Base-by-base conservation (phyloP, 2,113 vertebrate species). In the Microtus pennsylvanicus region DNA sequence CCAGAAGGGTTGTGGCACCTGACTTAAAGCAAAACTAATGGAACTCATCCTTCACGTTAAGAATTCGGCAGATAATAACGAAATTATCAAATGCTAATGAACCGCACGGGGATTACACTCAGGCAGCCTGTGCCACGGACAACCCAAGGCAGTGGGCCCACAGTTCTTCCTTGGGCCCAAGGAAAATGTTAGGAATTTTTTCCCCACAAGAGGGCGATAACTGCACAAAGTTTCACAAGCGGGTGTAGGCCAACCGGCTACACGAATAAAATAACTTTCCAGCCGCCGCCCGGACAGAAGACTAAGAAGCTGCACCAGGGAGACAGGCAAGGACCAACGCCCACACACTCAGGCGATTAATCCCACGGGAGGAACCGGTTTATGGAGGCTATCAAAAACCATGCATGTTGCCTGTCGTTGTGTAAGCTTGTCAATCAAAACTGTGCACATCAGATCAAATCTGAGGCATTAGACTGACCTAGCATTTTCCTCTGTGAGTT, bases 121-220 rank as follows among this genome's bases (percentile, higher is more conserved):
- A 96, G 87, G 65, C 50, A 13, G 3, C 3, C 2, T 14, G 1
- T 13, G 19, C 24, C 1, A 7, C 2, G 4, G 58, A 87, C n/a
- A 47, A 5, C 63, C 47, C 61, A 38, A n/a, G 4, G 8, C 28
- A 24, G 38, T 12, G 1, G 7, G 38, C 1, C 21, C 5, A 65
- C 19, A 5, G 3, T 22, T 70, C 72, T 70, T 83, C 33, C 33
- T 16, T 38, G 14, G 5, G 26, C 13, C 4, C 0, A 6, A 50
- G 16, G 0, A 77, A 92, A 63, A 58, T 7, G 80, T 70, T 77
- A 75, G 21, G 50, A 61, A 42, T 42, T n/a, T 93, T 33, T 94
- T 16, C 7, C 70, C 97, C 98, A 96, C 97, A 72, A 97, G 98
- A 96, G 95, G 97, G 98, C 96, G 82, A 5, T 89, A 94, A 26